phyloP scores from a whole-genome alignment of 2,113 vertebrate genomes.

The Microcebus murinus region DNA sequence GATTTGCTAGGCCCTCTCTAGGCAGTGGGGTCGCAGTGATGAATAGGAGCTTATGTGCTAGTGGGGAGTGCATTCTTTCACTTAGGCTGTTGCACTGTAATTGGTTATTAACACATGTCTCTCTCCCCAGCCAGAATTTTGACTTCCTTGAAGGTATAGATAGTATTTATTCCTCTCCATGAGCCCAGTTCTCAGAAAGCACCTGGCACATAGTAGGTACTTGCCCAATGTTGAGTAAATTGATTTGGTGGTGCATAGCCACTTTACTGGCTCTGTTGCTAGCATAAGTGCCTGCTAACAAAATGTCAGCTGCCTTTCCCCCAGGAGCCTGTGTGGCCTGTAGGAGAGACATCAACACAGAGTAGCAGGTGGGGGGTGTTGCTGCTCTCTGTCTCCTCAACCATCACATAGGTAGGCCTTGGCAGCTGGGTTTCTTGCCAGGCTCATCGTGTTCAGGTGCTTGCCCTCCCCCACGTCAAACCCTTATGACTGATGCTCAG shows the following conservation, averaged over 20 bases:
- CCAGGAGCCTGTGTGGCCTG: not conserved
- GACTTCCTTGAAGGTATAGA: not conserved
- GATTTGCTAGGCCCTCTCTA: not conserved
- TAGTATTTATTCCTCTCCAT: not conserved
- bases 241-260: not conserved
- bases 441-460: not conserved
- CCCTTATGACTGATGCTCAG: not conserved
- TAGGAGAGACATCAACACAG: not conserved
- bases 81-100: rapidly evolving
- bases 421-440: not conserved
- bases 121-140: not conserved
- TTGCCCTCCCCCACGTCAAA: not conserved
- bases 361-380: not conserved
- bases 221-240: not conserved
- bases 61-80: not conserved
- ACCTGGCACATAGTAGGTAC: not conserved
- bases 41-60: not conserved
- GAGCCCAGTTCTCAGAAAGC: not conserved
- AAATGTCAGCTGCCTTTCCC: not conserved
- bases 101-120: not conserved
- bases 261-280: not conserved
- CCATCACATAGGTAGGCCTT: not conserved
- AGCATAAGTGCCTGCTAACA: not conserved
- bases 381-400: not conserved
- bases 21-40: not conserved